These are phyloP conservation scores for Sebastes matsubarae DNA, from an alignment of 2,797 vertebrate species.

Conservation along the genomic window DNA sequence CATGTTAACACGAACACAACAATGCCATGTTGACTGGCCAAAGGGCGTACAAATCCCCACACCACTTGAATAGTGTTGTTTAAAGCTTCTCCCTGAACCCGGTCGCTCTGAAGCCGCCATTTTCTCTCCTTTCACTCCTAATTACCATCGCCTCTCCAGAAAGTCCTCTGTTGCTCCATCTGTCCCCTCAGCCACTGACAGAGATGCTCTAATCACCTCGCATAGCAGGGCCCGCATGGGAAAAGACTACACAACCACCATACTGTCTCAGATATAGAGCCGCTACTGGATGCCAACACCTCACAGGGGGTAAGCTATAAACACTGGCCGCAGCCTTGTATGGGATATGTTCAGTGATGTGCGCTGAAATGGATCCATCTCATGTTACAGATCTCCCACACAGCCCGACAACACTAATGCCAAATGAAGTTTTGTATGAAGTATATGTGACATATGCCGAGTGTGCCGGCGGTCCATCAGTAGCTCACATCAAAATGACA, in stretches of 20 bases:
- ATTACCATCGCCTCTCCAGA: slow-evolving; percentile 85
- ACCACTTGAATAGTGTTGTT: slow-evolving; percentile 75
- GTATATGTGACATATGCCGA: slow-evolving; percentile 71
- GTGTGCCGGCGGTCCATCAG: slow-evolving; percentile 60
- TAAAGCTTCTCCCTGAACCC: slow-evolving; percentile 77
- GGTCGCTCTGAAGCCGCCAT: slow-evolving; percentile 75
- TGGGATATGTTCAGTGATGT: slow-evolving; percentile 78
- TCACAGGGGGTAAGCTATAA: slow-evolving; percentile 76
- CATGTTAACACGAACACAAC: slow-evolving; percentile 69
- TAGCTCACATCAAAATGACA: slow-evolving; percentile 69
- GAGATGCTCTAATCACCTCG: slow-evolving; percentile 84
- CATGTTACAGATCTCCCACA: slow-evolving; percentile 80
- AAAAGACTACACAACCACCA: slow-evolving; percentile 75
- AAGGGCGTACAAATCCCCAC: slow-evolving; percentile 70
- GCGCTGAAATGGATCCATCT: slow-evolving; percentile 78
- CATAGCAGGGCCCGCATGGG: slow-evolving; percentile 78
- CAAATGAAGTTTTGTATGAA: slow-evolving; percentile 73
- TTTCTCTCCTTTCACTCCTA: slow-evolving; percentile 82
- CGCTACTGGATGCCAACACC: slow-evolving; percentile 72
- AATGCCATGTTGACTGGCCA: slow-evolving; percentile 68
- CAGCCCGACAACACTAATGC: slow-evolving; percentile 64
- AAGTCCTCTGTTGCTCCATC: slow-evolving; percentile 85
- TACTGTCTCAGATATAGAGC: slow-evolving; percentile 74
- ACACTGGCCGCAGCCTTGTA: slow-evolving; percentile 77
- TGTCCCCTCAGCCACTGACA: slow-evolving; percentile 80